phyloP scores from a whole-genome alignment of 2,797 vertebrate genomes.

The Alosa sapidissima region DNA sequence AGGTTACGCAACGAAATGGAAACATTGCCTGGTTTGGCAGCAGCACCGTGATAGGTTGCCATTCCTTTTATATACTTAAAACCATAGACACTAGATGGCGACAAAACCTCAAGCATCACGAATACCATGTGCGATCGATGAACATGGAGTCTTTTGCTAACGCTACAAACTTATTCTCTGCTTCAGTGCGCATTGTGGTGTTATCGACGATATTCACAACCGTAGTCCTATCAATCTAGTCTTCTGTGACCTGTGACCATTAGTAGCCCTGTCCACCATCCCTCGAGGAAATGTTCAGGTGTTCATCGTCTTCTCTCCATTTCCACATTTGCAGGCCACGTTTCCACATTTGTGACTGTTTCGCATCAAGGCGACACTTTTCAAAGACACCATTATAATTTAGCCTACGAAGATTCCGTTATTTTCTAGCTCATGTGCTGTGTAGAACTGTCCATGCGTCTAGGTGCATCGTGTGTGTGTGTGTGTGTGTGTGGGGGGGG shows the following conservation, averaged over 20 bases:
- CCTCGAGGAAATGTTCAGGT: no score
- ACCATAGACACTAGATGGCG: background rate
- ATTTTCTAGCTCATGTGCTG: background rate
- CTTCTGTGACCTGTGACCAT: background rate
- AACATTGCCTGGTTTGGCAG: slow-evolving; percentile 12
- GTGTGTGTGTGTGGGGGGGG: no score
- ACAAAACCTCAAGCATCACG: background rate
- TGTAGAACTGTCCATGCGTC: background rate
- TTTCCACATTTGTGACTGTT: no score
- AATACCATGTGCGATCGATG: background rate
- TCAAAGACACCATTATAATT: no score
- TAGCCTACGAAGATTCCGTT: no score
- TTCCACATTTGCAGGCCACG: background rate
- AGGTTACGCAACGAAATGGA: slow-evolving; percentile 2
- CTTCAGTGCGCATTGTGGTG: background rate
- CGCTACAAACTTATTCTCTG: background rate
- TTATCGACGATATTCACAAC: background rate
- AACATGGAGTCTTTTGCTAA: background rate
- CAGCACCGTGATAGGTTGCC: background rate
- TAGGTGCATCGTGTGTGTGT: background rate
- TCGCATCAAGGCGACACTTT: background rate
- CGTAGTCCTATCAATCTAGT: background rate
- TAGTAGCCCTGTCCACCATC: background rate
- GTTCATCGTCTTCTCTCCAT: background rate
- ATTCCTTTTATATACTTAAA: background rate